Percentiles rank a stretch among this genome's conserved stretches.
Evolutionary conservation across 2,797 vertebrate genomes (phyloP).

Genomic region (Catharus ustulatus): DNA sequence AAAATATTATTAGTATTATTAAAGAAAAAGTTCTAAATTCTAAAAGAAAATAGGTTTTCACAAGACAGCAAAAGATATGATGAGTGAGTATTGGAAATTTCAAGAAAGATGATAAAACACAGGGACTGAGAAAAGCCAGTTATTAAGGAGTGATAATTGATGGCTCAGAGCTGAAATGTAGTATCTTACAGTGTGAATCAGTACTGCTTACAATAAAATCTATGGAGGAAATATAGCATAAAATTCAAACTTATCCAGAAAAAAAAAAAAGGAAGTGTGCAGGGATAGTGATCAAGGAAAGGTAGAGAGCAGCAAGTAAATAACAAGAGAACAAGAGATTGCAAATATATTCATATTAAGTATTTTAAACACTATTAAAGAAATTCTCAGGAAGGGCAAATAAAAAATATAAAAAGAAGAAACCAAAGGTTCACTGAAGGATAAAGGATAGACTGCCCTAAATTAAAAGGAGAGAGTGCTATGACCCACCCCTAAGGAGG

Average conservation of each 20-base stretch:
- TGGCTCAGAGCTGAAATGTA: neutral
- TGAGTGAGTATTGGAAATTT: neutral
- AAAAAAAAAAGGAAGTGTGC: fast-evolving
- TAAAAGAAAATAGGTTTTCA: neutral
- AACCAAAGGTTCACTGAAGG: neutral
- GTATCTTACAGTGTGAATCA: neutral
- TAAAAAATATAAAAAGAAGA: neutral
- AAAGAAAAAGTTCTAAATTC: neutral
- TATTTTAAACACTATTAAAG: neutral
- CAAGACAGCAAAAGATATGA: neutral
- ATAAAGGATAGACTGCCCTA: neutral
- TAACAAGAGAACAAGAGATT: neutral
- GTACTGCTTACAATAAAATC: neutral
- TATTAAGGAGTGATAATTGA: conserved; percentile 20
- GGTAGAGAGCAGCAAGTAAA: neutral
- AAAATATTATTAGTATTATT: neutral
- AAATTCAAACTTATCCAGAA: neutral
- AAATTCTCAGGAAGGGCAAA: neutral
- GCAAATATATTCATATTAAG: neutral
- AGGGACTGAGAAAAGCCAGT: neutral
- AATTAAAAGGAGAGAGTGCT: neutral
- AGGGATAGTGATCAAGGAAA: neutral
- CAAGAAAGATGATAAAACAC: neutral
- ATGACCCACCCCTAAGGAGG: fast-evolving
- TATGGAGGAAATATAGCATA: neutral